phyloP scores from a whole-genome alignment of 2,113 vertebrate species.

The Gulo gulo region DNA sequence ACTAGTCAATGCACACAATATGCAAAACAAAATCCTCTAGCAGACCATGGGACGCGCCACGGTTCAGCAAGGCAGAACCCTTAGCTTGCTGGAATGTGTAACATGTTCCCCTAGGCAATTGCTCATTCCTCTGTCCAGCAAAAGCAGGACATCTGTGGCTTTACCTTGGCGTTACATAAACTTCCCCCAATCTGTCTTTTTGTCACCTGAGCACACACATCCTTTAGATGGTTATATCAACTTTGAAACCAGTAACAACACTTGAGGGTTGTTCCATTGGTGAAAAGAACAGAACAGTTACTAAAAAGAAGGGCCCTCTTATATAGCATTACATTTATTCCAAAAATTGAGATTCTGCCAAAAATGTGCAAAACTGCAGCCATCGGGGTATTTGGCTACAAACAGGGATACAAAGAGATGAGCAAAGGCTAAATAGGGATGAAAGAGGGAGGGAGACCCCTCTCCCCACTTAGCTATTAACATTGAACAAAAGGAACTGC shows the following conservation, averaged over 20 bases:
- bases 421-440: not conserved
- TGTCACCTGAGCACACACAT: not conserved
- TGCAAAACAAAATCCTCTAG: not conserved
- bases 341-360: not conserved
- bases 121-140: not conserved
- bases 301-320: not conserved
- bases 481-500: not conserved
- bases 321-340: not conserved
- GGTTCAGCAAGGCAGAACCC: not conserved
- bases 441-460: not conserved
- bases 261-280: not conserved
- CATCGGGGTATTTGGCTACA: not conserved
- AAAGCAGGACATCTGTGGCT: not conserved
- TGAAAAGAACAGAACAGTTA: not conserved
- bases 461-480: not conserved
- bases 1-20: not conserved
- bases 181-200: not conserved
- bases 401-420: not conserved
- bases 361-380: not conserved
- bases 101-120: not conserved
- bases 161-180: not conserved
- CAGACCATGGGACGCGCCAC: not conserved
- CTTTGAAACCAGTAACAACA: not conserved
- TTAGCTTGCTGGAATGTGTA: constrained; percentile 1
- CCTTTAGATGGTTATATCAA: not conserved